Evolutionary conservation across 2,797 vertebrate genomes (phyloP).

Genomic region (Enteromius unitaeniatus): DNA sequence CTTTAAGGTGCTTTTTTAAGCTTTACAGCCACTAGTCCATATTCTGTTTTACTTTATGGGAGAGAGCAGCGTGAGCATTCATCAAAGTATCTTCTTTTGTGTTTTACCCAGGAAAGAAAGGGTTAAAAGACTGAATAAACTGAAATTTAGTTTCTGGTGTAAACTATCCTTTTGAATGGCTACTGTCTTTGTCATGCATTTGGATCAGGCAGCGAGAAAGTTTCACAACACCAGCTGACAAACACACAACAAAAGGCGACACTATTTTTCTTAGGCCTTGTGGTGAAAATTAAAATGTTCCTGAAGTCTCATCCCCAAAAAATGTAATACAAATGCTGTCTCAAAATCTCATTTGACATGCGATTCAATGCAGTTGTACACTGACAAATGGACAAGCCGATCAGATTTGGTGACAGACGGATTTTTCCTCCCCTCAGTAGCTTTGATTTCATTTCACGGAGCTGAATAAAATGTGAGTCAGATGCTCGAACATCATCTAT

Average conservation of each 20-base stretch:
- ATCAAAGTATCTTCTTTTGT: conserved; percentile 37
- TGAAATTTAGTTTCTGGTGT: not conserved
- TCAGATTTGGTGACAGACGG: conserved; percentile 44
- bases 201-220: conserved; percentile 71
- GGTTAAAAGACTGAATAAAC: not conserved
- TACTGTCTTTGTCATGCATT: conserved; percentile 74
- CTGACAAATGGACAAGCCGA: conserved; percentile 34
- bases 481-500: conserved; percentile 51
- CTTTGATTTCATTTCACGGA: conserved; percentile 54
- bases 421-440: conserved; percentile 40
- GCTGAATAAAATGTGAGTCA: conserved; percentile 54
- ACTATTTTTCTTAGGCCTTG: not conserved
- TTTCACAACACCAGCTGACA: conserved; percentile 27
- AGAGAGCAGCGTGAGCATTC: not conserved
- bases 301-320: conserved; percentile 27
- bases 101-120: not conserved
- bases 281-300: conserved; percentile 52
- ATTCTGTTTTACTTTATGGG: not conserved
- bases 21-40: not conserved
- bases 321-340: conserved; percentile 23
- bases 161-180: conserved; percentile 61
- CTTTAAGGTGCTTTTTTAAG: not conserved
- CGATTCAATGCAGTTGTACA: conserved; percentile 23
- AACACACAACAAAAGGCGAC: not conserved
- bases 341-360: conserved; percentile 33